Base-by-base conservation (phyloP, 35 echinoderm and acorn worm species). In the Heliocidaris tuberculata region DNA sequence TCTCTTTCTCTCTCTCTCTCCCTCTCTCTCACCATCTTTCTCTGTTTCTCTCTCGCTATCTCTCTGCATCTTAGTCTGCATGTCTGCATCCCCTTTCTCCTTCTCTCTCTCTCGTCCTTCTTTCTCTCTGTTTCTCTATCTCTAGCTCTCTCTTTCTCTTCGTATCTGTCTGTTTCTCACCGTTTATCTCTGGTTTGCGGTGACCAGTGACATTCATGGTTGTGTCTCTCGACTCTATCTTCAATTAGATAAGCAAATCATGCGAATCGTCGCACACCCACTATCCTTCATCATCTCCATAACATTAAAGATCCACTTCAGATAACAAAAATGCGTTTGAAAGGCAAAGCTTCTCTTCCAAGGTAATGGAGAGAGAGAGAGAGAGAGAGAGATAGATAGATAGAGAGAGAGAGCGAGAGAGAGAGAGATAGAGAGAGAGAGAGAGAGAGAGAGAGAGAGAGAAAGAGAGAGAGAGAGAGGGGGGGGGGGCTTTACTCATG, bases 161-260 rank as follows among this genome's bases (percentile, higher is more conserved):
- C 4, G 2, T 31, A 13, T 13, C 32, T 17, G 32, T 27, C 31
- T 15, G 32, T 16, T n/a, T 47, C 15, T 32, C 31, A 47, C 6
- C 35, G 35, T 42, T 42, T 42, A 42, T 48, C 47, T 89, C 31
- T 89, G 5, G 31, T 9, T 27, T 19, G 7, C 5, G 13, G 9
- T 47, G 47, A 32, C 87, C 87, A 32, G 32, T 89, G 87, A 89
- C 87, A 89, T 89, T 89, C 13, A 47, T 47, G 87, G 87, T 48
- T 9, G 29, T 89, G 4, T 89, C 31, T 48, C 87, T 13, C 29
- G 31, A 89, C 87, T 89, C 87, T 27, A 89, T 89, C 87, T 47
- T 48, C 31, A 89, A 35, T 89, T 89, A 89, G 87, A 32, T 89
- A 89, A 89, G 32, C 87, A 24, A 89, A 89, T 89, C 87, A 89